phyloP scores from a whole-genome alignment of 2,113 vertebrate genomes.

The Ceratotherium simum region DNA sequence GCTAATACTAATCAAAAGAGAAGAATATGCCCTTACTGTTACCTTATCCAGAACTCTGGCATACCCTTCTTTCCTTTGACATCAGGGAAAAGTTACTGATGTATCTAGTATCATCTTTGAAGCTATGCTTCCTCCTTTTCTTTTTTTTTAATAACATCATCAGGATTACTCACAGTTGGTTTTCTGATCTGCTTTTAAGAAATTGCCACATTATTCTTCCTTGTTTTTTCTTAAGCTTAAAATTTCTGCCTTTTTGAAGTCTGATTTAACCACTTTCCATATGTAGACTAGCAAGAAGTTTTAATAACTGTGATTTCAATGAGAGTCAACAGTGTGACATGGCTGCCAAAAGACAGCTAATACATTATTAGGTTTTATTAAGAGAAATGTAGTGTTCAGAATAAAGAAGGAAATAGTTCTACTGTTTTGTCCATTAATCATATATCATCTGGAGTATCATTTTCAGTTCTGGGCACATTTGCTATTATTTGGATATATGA shows the following conservation, averaged over 20 bases:
- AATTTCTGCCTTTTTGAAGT: constrained; percentile 19
- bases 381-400: constrained; percentile 31
- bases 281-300: constrained; percentile 43
- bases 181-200: constrained; percentile 21
- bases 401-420: background rate
- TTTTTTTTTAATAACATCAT: background rate
- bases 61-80: background rate
- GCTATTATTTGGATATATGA: background rate
- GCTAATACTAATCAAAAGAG: background rate
- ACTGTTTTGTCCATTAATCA: constrained; percentile 17
- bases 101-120: background rate
- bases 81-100: background rate
- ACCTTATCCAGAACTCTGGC: background rate
- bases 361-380: constrained; percentile 46
- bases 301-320: constrained; percentile 32
- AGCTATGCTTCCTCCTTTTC: background rate
- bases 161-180: constrained; percentile 8
- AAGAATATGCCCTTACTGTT: background rate
- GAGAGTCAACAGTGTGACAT: constrained; percentile 41
- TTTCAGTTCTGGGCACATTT: background rate
- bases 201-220: background rate
- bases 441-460: background rate
- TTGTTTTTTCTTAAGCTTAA: background rate
- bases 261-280: constrained; percentile 34
- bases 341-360: constrained; percentile 62